phyloP scores from a whole-genome alignment of 1,140 invertebrate genomes.

The Dryas iulia region DNA sequence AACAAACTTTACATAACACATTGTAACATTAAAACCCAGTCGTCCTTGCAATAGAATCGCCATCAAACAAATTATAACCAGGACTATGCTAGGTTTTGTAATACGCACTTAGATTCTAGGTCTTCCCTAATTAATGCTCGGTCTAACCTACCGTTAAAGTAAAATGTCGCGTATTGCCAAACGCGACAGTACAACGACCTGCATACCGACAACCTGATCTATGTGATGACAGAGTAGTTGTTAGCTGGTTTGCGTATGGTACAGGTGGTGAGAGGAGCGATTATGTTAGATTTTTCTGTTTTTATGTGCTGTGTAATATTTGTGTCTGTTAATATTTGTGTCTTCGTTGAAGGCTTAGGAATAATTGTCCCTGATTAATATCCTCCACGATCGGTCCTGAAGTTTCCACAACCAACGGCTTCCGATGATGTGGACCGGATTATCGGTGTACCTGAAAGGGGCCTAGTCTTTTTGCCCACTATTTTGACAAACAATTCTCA shows the following conservation, averaged over 20 bases:
- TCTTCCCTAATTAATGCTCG: slow-evolving; percentile 68
- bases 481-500: too few relatives aligned
- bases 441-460: too few relatives aligned
- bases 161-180: slow-evolving; percentile 71
- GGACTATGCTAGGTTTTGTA: slow-evolving; percentile 29
- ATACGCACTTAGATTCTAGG: slow-evolving; percentile 58
- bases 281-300: background rate
- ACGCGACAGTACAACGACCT: slow-evolving; percentile 66
- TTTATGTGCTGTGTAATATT: too few relatives aligned
- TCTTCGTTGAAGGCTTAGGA: too few relatives aligned
- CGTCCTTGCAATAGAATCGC: background rate
- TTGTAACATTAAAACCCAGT: too few relatives aligned
- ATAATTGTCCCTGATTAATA: too few relatives aligned
- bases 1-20: too few relatives aligned
- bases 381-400: too few relatives aligned
- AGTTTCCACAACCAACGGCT: too few relatives aligned
- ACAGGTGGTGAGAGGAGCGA: slow-evolving; percentile 14
- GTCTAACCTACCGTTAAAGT: slow-evolving; percentile 45
- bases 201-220: slow-evolving; percentile 74
- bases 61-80: background rate
- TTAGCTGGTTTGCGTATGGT: slow-evolving; percentile 41
- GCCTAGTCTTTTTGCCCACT: too few relatives aligned
- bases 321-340: too few relatives aligned
- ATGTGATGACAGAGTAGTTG: slow-evolving; percentile 72
- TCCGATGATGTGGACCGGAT: too few relatives aligned